Evolutionary conservation across 2,797 vertebrate genomes (phyloP).

Genomic region (Pangasius djambal): DNA sequence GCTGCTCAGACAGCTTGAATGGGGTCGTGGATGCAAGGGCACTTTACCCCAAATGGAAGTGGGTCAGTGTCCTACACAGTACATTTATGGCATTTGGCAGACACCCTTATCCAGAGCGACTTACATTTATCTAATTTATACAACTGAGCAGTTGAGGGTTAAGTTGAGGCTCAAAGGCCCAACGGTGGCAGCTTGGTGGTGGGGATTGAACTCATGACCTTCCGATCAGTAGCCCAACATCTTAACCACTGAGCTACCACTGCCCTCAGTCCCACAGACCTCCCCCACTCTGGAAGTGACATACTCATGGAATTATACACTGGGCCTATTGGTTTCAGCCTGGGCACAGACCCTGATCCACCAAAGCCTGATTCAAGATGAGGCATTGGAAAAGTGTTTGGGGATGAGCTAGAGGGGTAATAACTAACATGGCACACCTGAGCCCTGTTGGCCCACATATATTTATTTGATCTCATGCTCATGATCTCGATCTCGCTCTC

Average conservation of each 20-base stretch:
- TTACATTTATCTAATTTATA: too few species aligned
- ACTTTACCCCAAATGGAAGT: background rate
- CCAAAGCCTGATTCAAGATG: slow-evolving; percentile 8
- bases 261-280: background rate
- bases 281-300: background rate
- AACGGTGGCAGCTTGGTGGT: too few species aligned
- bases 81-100: too few species aligned
- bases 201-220: too few species aligned
- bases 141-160: too few species aligned
- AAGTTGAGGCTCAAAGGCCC: too few species aligned
- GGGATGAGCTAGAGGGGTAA: background rate
- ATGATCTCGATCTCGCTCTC: background rate
- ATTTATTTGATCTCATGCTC: background rate
- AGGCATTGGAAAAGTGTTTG: background rate
- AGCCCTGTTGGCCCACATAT: background rate
- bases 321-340: background rate
- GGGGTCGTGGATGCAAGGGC: background rate
- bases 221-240: too few species aligned
- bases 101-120: too few species aligned
- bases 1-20: background rate
- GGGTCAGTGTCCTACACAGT: background rate
- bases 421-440: background rate
- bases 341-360: background rate
- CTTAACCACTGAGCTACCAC: too few species aligned
- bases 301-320: background rate